Percentiles rank a stretch among this genome's conserved stretches.
Conservation (phyloP, 2,888 invertebrate species). For the Drosophila anceps region DNA sequence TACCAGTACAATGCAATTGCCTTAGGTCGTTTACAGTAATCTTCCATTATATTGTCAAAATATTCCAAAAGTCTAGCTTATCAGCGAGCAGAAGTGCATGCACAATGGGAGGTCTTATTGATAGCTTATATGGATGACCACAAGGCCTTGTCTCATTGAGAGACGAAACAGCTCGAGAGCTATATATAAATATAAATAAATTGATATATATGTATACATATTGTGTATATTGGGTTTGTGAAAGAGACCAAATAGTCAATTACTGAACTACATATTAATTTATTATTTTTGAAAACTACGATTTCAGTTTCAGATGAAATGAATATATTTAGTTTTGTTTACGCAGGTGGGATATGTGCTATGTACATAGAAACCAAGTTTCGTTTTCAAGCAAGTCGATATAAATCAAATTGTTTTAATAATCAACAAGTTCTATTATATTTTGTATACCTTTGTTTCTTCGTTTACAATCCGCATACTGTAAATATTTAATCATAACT, state of each 20-base stretch:
- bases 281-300: not conserved
- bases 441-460: not conserved
- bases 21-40: slow-evolving; percentile 49
- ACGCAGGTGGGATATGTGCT: not conserved
- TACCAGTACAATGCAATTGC: slow-evolving; percentile 20
- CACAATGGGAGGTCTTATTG: slow-evolving; percentile 44
- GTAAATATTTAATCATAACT: not conserved
- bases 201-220: too few relatives aligned
- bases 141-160: slow-evolving; percentile 21
- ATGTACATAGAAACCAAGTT: not conserved
- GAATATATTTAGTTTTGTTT: not conserved
- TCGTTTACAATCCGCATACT: not conserved
- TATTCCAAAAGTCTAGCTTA: slow-evolving; percentile 50
- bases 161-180: not conserved
- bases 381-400: not conserved
- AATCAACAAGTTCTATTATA: not conserved
- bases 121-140: slow-evolving; percentile 21
- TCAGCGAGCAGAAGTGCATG: slow-evolving; percentile 39
- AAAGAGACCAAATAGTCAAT: too few relatives aligned
- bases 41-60: slow-evolving; percentile 52
- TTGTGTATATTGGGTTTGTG: not conserved
- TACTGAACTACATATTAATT: not conserved
- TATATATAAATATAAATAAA: not conserved
- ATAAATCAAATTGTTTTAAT: not conserved
- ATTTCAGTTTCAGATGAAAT: not conserved